phyloP scores from a whole-genome alignment of 2,888 invertebrate species.

The Sarcophaga caerulescens region DNA sequence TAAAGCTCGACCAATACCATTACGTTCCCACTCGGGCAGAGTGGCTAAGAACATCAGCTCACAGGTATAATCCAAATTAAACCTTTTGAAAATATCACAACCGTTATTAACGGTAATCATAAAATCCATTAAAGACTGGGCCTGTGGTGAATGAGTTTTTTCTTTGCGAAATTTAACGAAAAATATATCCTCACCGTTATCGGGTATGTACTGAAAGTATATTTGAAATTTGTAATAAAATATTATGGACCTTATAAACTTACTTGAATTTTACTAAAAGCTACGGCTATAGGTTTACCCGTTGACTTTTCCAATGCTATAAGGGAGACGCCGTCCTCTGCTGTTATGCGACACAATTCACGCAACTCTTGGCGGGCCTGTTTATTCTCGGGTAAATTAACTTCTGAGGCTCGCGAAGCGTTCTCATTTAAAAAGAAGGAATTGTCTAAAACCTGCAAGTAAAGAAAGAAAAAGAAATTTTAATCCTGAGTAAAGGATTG shows the following conservation, averaged over 20 bases:
- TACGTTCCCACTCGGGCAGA: slow-evolving; percentile 81
- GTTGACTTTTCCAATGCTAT: slow-evolving; percentile 83
- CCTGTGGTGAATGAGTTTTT: slow-evolving; percentile 83
- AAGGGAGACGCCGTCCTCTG: slow-evolving; percentile 85
- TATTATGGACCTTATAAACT: not conserved
- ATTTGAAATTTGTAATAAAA: not conserved
- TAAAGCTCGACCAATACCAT: slow-evolving; percentile 83
- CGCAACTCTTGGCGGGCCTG: slow-evolving; percentile 84
- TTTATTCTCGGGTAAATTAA: slow-evolving; percentile 82
- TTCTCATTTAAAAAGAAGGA: slow-evolving; percentile 84
- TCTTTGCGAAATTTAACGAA: slow-evolving; percentile 77
- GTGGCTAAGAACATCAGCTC: slow-evolving; percentile 88
- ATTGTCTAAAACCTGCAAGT: slow-evolving; percentile 79
- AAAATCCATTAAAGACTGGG: slow-evolving; percentile 84
- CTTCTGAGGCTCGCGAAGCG: slow-evolving; percentile 83
- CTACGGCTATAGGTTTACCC: slow-evolving; percentile 83
- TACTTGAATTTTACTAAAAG: slow-evolving; percentile 88
- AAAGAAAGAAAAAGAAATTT: slow-evolving; percentile 71
- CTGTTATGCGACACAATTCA: slow-evolving; percentile 84
- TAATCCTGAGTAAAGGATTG: too few relatives aligned
- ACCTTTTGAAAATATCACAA: slow-evolving; percentile 85
- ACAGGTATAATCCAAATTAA: slow-evolving; percentile 84
- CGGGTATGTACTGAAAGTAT: slow-evolving; percentile 72
- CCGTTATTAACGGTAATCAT: slow-evolving; percentile 85
- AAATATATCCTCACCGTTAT: slow-evolving; percentile 74